phyloP scores from a whole-genome alignment of 1,140 invertebrate species.

The Zaprionus kolodkinae region DNA sequence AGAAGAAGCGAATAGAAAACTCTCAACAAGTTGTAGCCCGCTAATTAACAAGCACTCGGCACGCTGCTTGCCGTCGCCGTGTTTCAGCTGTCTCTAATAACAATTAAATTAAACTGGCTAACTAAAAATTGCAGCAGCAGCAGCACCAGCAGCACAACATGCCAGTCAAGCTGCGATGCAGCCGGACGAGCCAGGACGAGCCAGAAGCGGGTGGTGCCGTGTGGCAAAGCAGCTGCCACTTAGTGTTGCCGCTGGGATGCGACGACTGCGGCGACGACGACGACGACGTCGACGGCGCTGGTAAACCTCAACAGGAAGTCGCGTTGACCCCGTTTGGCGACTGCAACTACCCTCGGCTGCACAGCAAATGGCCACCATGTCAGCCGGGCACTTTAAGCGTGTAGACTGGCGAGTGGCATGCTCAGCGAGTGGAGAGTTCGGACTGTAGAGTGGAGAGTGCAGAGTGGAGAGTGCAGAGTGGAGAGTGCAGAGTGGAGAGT shows the following conservation, averaged over 20 bases:
- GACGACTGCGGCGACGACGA: not conserved
- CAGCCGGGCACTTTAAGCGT: slow-evolving; percentile 31
- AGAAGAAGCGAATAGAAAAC: slow-evolving; percentile 4
- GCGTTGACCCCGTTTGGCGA: slow-evolving; percentile 37
- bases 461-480: not conserved
- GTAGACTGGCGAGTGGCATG: not conserved
- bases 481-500: not conserved
- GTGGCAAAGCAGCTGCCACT: slow-evolving; percentile 36
- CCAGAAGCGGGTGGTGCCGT: slow-evolving; percentile 17
- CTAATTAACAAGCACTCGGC: slow-evolving; percentile 72
- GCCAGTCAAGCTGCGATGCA: slow-evolving; percentile 18
- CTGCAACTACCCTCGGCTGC: slow-evolving; percentile 2
- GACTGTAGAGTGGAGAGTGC: not conserved
- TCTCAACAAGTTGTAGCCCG: slow-evolving; percentile 59
- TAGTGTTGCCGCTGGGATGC: slow-evolving; percentile 24
- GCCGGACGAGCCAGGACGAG: not conserved
- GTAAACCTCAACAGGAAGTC: slow-evolving; percentile 40
- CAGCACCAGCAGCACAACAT: slow-evolving; percentile 22
- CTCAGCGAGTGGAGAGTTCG: not conserved
- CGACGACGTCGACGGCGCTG: not conserved
- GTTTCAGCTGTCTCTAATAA: slow-evolving; percentile 64
- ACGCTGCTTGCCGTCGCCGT: slow-evolving; percentile 43
- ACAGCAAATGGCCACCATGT: slow-evolving; percentile 41
- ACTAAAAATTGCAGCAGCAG: slow-evolving; percentile 54
- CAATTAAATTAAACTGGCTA: slow-evolving; percentile 68